Base-by-base conservation (phyloP, 2,113 vertebrate genomes). In the Scortum barcoo region DNA sequence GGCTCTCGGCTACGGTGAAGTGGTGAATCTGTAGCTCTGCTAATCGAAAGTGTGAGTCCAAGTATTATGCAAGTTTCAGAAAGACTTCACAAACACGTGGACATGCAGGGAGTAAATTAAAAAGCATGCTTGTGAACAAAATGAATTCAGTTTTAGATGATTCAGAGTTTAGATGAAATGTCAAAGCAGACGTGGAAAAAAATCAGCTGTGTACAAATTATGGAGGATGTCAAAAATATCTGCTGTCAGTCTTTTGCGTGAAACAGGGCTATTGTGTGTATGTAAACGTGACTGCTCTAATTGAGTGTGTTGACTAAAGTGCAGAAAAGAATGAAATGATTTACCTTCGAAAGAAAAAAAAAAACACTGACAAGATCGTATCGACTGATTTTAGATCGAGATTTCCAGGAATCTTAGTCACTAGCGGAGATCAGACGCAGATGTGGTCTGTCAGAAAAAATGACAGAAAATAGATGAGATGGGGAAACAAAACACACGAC, bases 41-140 rank as follows among this genome's bases (percentile, higher is more conserved):
- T 68, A 60, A 86, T 84, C 61, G 65, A 22, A 72, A 22, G 50
- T 53, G 24, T 57, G 53, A 5, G 51, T 69, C 3, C 12, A 62
- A 69, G 26, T 7, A 16, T 57, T 58, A 78, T 74, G 68, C 38
- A 79, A 78, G 36, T 50, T 58, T 60, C 42, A 56, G 78, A 73
- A 76, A 84, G 20, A 56, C 36, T 60, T 68, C 22, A 57, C 40
- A 40, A 36, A 48, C 19, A 66, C 9, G 19, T 5, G 1, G 22
- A 66, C n/a, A 36, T 36, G 4, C 9, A 30, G 38, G 7, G 17
- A 14, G 50, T 6, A 50, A 48, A 65, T 48, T 3, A 48, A 66
- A 50, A 10, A 48, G 14, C 3, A 7, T 24, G 30, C 42, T 81
- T 1, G 8, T 5, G n/a, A 44, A 46, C 1, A 61, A 30, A 65